A percentile compares a stretch with the other conserved stretches of the same genome.
Evolutionary conservation across 2,797 vertebrate species (phyloP).

Genomic region (Falco concolor): DNA sequence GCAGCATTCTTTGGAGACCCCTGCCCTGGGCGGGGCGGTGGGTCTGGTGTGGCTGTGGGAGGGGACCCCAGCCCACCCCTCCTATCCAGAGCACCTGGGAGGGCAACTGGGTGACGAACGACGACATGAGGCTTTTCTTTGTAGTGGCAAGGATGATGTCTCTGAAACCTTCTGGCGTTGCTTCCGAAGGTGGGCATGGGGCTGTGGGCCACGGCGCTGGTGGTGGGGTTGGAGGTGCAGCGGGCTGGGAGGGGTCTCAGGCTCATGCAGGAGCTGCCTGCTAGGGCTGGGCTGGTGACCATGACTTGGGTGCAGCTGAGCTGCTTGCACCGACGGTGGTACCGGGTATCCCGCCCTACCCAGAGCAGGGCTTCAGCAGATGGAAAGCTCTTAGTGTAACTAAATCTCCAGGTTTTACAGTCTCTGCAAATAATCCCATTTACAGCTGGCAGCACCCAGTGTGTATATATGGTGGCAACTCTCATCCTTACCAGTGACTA

Average conservation of each 20-base stretch:
- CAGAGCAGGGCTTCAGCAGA: neutral
- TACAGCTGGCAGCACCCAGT: neutral
- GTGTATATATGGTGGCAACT: neutral
- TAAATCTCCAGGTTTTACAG: neutral
- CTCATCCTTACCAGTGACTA: constrained; percentile 22
- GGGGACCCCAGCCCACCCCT: neutral
- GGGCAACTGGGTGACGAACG: neutral
- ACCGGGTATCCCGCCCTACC: neutral
- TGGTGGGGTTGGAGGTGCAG: neutral
- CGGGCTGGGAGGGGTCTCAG: neutral
- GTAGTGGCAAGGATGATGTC: neutral
- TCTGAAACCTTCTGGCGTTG: neutral
- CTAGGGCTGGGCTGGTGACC: too few relatives aligned
- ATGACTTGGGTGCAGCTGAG: neutral
- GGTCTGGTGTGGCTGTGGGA: neutral
- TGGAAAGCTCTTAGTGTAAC: neutral
- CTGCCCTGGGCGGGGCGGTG: too few relatives aligned
- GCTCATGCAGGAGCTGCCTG: neutral
- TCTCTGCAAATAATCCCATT: constrained; percentile 4
- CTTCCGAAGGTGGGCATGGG: neutral
- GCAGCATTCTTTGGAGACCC: neutral
- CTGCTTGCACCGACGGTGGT: neutral
- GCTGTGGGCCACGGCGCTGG: neutral
- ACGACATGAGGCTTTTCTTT: neutral
- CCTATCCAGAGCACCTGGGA: neutral